A percentile compares a stretch with the other conserved stretches of the same genome.
These are phyloP conservation scores for Apolygus lucorum DNA, from an alignment of 1,140 invertebrate genomes.

Conservation along the genomic window DNA sequence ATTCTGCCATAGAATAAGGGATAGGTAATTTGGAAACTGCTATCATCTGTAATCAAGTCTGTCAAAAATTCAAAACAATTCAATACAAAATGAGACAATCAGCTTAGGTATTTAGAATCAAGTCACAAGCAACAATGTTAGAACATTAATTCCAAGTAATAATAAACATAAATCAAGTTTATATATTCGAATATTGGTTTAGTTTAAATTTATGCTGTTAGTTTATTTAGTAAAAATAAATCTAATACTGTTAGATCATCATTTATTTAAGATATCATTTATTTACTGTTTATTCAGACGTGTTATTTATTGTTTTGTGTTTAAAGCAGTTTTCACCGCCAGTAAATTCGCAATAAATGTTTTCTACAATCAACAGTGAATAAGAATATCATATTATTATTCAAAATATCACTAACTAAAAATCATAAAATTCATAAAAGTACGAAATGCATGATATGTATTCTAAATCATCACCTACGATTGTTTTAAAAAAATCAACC, in stretches of 20 bases:
- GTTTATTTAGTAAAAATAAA: not conserved
- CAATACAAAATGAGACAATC: not conserved
- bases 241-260: not conserved
- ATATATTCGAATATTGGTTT: not conserved
- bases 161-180: not conserved
- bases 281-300: too few species aligned
- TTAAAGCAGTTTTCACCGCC: too few species aligned
- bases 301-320: too few species aligned
- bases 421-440: too few species aligned
- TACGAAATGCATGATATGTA: too few species aligned
- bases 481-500: too few species aligned
- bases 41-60: conserved; percentile 12
- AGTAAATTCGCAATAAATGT: too few species aligned
- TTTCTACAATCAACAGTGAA: too few species aligned
- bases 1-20: not conserved
- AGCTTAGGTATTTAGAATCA: not conserved
- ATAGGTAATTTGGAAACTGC: conserved; percentile 10
- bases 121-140: not conserved
- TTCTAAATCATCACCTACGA: too few species aligned
- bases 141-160: not conserved
- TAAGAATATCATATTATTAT: too few species aligned
- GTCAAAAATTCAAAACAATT: conserved; percentile 1
- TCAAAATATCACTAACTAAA: too few species aligned
- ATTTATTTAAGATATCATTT: not conserved
- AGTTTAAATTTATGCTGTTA: not conserved